These are phyloP conservation scores for Apoda limacodes DNA, from an alignment of 2,888 invertebrate genomes.

Conservation along the genomic window DNA sequence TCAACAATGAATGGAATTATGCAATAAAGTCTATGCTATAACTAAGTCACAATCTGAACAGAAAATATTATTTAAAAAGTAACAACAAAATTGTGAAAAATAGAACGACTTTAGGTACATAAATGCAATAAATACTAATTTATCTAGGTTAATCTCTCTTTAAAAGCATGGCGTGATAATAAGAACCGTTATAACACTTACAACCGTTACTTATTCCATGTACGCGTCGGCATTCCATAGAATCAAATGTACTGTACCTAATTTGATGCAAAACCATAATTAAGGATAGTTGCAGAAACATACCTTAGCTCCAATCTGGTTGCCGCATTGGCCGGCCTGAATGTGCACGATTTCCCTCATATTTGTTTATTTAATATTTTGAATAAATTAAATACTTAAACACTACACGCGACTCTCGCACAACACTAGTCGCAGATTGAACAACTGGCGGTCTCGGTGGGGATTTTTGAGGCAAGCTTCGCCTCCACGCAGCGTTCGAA, in stretches of 20 bases:
- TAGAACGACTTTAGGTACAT: background rate
- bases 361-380: conserved; percentile 48
- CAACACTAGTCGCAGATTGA: conserved; percentile 59
- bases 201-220: too few relatives aligned
- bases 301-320: conserved; percentile 81
- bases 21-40: conserved; percentile 27
- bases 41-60: conserved; percentile 16
- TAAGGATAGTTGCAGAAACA: conserved; percentile 17
- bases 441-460: conserved; percentile 36
- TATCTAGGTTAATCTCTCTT: too few relatives aligned
- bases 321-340: conserved; percentile 87
- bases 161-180: too few relatives aligned
- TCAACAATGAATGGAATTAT: conserved; percentile 34
- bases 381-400: conserved; percentile 49
- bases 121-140: background rate
- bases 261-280: conserved; percentile 12
- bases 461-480: conserved; percentile 58
- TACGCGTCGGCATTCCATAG: background rate
- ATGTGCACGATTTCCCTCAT: conserved; percentile 89
- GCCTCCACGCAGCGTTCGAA: conserved; percentile 52
- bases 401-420: conserved; percentile 61
- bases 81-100: too few relatives aligned
- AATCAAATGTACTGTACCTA: background rate
- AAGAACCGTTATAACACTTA: too few relatives aligned
- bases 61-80: too few relatives aligned